Percentiles rank a stretch among this genome's conserved stretches.
Conservation (phyloP, 2,888 invertebrate genomes). For the Pseudococcus jackbeardsleyi region DNA sequence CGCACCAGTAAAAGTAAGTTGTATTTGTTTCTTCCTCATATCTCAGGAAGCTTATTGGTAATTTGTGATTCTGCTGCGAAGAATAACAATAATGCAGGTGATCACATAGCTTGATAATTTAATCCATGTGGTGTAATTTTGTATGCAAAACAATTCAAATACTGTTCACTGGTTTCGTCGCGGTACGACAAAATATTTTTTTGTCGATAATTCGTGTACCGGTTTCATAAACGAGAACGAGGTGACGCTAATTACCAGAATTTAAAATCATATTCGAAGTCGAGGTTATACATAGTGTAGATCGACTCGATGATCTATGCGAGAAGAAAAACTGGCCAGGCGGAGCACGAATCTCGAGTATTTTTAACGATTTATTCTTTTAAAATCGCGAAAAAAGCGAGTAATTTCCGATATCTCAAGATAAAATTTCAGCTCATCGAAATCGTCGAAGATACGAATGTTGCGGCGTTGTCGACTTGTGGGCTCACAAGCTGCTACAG, state of each 20-base stretch:
- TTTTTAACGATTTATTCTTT: slow-evolving; percentile 13
- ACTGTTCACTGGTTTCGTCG: not conserved
- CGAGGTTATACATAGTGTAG: not conserved
- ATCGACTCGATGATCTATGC: not conserved
- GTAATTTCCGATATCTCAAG: slow-evolving; percentile 15
- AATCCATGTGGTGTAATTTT: not conserved
- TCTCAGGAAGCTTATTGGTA: no score
- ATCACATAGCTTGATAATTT: not conserved
- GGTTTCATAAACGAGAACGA: not conserved
- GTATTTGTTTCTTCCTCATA: no score
- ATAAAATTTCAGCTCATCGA: slow-evolving; percentile 52
- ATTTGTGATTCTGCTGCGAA: not conserved
- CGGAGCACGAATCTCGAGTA: not conserved
- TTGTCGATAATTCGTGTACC: not conserved
- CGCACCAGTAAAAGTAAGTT: slow-evolving; percentile 62
- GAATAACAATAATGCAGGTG: not conserved
- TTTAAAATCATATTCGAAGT: not conserved
- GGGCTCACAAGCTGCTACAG: slow-evolving; percentile 24
- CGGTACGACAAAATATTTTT: not conserved
- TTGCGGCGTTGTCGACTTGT: slow-evolving; percentile 9
- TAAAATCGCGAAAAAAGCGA: slow-evolving; percentile 4
- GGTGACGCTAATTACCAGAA: not conserved
- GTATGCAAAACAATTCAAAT: not conserved
- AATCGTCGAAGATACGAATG: slow-evolving; percentile 18
- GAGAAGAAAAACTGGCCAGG: not conserved